phyloP scores from a whole-genome alignment of 2,888 invertebrate genomes.

The Acanthacorydalis orientalis region DNA sequence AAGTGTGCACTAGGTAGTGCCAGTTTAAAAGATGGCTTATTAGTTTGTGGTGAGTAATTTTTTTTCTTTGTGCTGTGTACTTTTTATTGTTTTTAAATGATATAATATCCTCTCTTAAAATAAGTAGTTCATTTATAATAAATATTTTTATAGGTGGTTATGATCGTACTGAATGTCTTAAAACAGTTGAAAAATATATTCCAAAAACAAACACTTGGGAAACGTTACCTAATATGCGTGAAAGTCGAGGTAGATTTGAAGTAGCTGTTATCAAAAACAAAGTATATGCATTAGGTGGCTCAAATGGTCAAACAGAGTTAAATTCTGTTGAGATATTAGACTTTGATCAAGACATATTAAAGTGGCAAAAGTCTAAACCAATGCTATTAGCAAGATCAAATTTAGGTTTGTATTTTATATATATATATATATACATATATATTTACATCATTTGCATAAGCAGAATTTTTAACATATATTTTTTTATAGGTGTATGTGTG shows the following conservation, averaged over 20 bases:
- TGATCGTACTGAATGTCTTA: slow-evolving; percentile 69
- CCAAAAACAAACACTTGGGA: slow-evolving; percentile 53
- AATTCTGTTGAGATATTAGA: slow-evolving; percentile 50
- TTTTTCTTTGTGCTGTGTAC: not conserved
- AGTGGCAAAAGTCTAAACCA: slow-evolving; percentile 34
- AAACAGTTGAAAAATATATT: slow-evolving; percentile 57
- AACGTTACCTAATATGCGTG: slow-evolving; percentile 49
- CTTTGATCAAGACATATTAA: slow-evolving; percentile 30
- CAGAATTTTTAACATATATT: not conserved
- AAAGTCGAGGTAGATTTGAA: slow-evolving; percentile 63
- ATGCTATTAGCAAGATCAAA: slow-evolving; percentile 49
- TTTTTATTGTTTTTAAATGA: not conserved
- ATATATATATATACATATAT: not conserved
- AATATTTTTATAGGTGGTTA: slow-evolving; percentile 41
- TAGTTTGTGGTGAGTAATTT: slow-evolving; percentile 53
- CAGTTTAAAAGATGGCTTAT: slow-evolving; percentile 46
- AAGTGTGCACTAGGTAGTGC: slow-evolving; percentile 65
- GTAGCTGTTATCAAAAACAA: slow-evolving; percentile 48
- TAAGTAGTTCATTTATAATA: too few relatives aligned
- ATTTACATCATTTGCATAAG: not conserved
- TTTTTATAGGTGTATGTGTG: slow-evolving; percentile 37
- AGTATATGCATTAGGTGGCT: slow-evolving; percentile 68
- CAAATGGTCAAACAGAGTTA: slow-evolving; percentile 68
- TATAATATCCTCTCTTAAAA: not conserved
- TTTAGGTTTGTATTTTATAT: slow-evolving; percentile 27